Base-by-base conservation (phyloP, 1,140 invertebrate genomes). In the Drosophila bocqueti region DNA sequence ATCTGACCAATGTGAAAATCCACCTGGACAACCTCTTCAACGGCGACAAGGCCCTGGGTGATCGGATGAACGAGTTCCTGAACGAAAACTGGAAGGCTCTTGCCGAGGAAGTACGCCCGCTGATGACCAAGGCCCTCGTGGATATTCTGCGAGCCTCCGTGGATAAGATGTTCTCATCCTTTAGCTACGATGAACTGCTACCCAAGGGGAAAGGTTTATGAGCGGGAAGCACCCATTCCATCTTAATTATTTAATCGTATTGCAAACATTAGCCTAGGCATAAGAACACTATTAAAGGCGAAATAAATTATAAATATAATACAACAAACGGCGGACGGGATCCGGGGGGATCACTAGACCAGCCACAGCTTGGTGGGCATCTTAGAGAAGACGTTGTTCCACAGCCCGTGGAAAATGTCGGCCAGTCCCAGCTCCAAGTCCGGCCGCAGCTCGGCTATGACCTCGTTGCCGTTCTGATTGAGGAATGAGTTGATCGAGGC, bases 391-490 rank as follows among this genome's bases (percentile, higher is more conserved):
- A 96, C 96, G 21, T 94, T 94, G 78, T 97, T 97, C 54, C 97
- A 94, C 90, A 97, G 96, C 2, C 94, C 94, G 82, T 96, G 95
- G 93, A 97, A 97, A 80, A 97, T 96, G 81, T 96, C 96, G 1
- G 95, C 95, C 71, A 97, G 96, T 63, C 96, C 95, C 8, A 94
- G 86, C 6, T 96, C 95, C 0, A 96, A 96, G 4, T 96, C 96
- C 3, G 96, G 96, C 91, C 96, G 95, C 95, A 97, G 96, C 92
- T 97, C 97, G 24, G 96, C 95, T 49, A 97, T 96, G 45, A 97
- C 97, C 87, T 97, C 96, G 29, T 96, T 95, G 1, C 96, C 95
- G 81, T 97, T 97, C 84, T 96, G 96, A 93, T 97, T 97, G 15
- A 97, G 93, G 90, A 97, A 97, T 72, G 80, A 66, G 49, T 93